Evolutionary conservation across 1,140 invertebrate species (phyloP).

Genomic region (Drosophila parvula): DNA sequence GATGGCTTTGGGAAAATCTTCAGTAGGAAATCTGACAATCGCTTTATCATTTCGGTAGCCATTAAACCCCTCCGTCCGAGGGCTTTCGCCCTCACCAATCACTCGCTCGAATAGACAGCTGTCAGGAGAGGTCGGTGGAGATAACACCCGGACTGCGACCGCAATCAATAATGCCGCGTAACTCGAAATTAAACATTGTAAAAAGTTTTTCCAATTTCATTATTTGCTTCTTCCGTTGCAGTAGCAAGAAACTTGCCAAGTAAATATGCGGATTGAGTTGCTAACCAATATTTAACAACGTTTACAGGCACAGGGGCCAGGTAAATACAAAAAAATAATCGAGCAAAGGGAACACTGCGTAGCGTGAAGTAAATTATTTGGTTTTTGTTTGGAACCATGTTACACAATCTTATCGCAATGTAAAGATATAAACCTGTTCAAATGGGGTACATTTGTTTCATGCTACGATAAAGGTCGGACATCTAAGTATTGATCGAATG

Average conservation of each 20-base stretch:
- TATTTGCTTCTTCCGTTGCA: conserved; percentile 14
- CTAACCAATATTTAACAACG: conserved; percentile 39
- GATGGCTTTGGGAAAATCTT: conserved; percentile 7
- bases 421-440: conserved; percentile 3
- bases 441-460: conserved; percentile 20
- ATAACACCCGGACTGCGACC: conserved; percentile 9
- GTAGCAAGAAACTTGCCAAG: conserved; percentile 33
- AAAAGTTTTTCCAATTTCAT: conserved; percentile 5
- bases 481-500: conserved; percentile 3
- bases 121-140: conserved; percentile 10
- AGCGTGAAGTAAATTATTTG: conserved; percentile 34
- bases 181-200: conserved; percentile 29
- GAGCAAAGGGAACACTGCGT: conserved; percentile 21
- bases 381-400: conserved; percentile 19
- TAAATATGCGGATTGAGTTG: conserved; percentile 42
- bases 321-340: conserved; percentile 34
- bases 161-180: conserved; percentile 8
- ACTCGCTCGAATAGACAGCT: conserved; percentile 19
- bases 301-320: conserved; percentile 13
- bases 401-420: conserved; percentile 47
- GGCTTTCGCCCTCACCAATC: not conserved
- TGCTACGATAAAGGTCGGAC: conserved; percentile 13
- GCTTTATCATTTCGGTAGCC: conserved; percentile 11
- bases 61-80: conserved; percentile 5
- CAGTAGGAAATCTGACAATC: not conserved